Evolutionary conservation across 1,140 invertebrate genomes (phyloP).

Genomic region (silkworm (Bombyx mori)): ASM3026992v2 NC_085123.1:6735501-6736000

Average conservation of each 20-base stretch:
- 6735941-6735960: too few species aligned
- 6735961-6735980: too few species aligned
- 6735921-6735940: too few species aligned
- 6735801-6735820: background rate
- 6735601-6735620: constrained; percentile 74
- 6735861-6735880: too few species aligned
- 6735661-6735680: constrained; percentile 61
- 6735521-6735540: too few species aligned
- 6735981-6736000: too few species aligned
- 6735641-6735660: constrained; percentile 73
- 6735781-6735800: constrained; percentile 6
- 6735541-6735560: too few species aligned
- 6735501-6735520: too few species aligned
- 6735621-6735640: constrained; percentile 59
- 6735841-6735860: too few species aligned
- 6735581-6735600: constrained; percentile 60
- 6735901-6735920: too few species aligned
- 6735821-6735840: too few species aligned
- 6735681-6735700: constrained; percentile 71
- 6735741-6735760: constrained; percentile 27
- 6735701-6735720: constrained; percentile 65
- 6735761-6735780: constrained; percentile 32
- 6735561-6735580: background rate
- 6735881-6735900: too few species aligned
- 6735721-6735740: constrained; percentile 57